These are phyloP conservation scores for Augochlorella aurata DNA, from an alignment of 2,888 invertebrate species.

Conservation along the genomic window DNA sequence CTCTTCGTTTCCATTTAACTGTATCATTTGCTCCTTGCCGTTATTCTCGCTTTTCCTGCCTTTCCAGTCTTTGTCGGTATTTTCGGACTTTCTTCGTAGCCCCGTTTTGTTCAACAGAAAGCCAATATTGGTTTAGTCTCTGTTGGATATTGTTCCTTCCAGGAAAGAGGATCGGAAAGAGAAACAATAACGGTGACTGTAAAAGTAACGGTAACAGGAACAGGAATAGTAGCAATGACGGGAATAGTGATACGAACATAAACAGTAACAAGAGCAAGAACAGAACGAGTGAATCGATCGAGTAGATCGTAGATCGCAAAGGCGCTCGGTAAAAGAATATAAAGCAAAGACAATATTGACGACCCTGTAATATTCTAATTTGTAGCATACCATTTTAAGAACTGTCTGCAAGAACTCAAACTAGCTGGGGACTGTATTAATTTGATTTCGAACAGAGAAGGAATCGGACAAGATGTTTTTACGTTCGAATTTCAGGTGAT, in stretches of 20 bases:
- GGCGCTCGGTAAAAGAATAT: slow-evolving; percentile 16
- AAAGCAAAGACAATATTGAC: slow-evolving; percentile 19
- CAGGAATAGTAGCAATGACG: no score
- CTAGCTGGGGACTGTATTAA: not conserved
- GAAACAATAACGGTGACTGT: no score
- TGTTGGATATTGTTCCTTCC: not conserved
- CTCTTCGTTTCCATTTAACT: slow-evolving; percentile 43
- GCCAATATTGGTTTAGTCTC: not conserved
- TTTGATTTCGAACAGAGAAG: not conserved
- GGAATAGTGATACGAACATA: no score
- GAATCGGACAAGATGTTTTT: slow-evolving; percentile 6
- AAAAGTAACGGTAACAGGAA: no score
- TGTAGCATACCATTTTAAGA: slow-evolving; percentile 21
- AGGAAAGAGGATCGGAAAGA: no score
- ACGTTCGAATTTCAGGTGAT: slow-evolving; percentile 27
- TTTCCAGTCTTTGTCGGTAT: not conserved
- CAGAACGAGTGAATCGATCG: slow-evolving; percentile 55
- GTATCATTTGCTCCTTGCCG: slow-evolving; percentile 40
- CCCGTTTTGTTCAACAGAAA: not conserved
- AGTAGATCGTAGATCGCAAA: slow-evolving; percentile 36
- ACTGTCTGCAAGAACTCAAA: not conserved
- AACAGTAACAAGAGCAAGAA: slow-evolving; percentile 21
- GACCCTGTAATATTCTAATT: slow-evolving; percentile 30
- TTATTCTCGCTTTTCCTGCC: slow-evolving; percentile 27
- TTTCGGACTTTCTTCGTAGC: not conserved